phyloP scores from a whole-genome alignment of 2,888 invertebrate genomes.

The Pantelozetes paolii region DNA sequence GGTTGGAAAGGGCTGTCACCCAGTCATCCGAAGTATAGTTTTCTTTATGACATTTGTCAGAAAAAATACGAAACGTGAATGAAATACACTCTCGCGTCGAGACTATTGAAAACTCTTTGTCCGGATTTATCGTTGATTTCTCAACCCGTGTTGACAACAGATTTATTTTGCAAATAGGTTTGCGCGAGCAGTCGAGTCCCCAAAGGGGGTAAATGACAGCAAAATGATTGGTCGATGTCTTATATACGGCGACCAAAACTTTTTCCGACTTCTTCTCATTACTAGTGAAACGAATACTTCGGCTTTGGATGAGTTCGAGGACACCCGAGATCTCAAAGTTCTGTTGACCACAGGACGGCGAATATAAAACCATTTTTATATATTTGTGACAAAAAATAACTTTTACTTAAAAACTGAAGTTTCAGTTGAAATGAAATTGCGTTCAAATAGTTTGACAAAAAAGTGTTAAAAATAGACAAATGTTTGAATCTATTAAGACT shows the following conservation, averaged over 20 bases:
- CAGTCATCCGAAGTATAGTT: conserved; percentile 13
- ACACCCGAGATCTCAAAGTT: not conserved
- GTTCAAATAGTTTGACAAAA: no score
- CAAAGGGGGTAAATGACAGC: conserved; percentile 14
- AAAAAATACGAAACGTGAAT: not conserved
- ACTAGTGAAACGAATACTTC: not conserved
- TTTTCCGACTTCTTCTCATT: not conserved
- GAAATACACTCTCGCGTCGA: not conserved
- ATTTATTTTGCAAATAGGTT: conserved; percentile 22
- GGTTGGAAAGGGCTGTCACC: not conserved
- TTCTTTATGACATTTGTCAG: not conserved
- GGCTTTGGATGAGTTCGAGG: not conserved
- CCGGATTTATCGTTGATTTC: not conserved
- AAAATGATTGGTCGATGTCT: conserved; percentile 24
- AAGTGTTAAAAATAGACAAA: no score
- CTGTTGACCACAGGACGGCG: not conserved
- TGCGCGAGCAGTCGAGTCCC: not conserved
- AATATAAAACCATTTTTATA: conserved; percentile 24
- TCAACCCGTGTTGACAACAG: conserved; percentile 7
- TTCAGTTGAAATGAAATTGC: no score
- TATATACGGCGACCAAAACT: conserved; percentile 26
- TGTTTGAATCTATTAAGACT: no score
- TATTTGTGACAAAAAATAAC: not conserved
- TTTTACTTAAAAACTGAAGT: not conserved
- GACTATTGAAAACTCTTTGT: not conserved